phyloP scores from a whole-genome alignment of 1,140 invertebrate species.

The Drosophila orena region DNA sequence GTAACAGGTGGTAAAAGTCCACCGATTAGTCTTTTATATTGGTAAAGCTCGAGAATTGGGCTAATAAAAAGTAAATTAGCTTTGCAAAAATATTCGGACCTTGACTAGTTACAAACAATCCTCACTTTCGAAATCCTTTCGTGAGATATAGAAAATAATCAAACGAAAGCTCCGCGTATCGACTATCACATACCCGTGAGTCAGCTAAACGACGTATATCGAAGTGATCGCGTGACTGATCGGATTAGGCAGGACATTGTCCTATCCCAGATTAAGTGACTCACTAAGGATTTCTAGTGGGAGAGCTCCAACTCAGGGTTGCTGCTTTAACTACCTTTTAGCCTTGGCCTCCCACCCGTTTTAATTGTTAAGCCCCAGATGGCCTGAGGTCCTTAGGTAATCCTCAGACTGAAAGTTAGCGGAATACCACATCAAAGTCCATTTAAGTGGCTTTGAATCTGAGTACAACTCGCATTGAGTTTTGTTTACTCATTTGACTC shows the following conservation, averaged over 20 bases:
- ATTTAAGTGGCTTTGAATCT: constrained; percentile 61
- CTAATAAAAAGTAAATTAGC: not conserved
- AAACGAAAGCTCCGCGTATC: too few relatives aligned
- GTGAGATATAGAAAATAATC: too few relatives aligned
- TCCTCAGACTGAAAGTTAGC: constrained; percentile 5
- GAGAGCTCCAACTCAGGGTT: not conserved
- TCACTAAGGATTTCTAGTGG: constrained; percentile 14
- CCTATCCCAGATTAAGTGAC: constrained; percentile 29
- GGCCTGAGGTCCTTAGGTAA: constrained; percentile 37
- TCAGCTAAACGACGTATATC: not conserved
- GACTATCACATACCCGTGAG: not conserved
- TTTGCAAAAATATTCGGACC: too few relatives aligned
- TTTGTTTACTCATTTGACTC: constrained; percentile 63
- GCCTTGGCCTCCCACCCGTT: not conserved
- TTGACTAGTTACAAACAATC: not conserved
- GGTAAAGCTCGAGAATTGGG: not conserved
- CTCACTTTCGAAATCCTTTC: not conserved
- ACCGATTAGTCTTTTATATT: too few relatives aligned
- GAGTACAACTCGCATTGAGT: constrained; percentile 41
- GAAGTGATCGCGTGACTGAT: constrained; percentile 27
- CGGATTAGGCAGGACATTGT: constrained; percentile 14
- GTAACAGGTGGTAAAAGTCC: not conserved
- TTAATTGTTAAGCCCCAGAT: constrained; percentile 26
- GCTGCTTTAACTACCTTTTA: not conserved
- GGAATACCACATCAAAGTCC: constrained; percentile 67